Base-by-base conservation (phyloP, 2,888 invertebrate species). In the Drosophila incognita region DNA sequence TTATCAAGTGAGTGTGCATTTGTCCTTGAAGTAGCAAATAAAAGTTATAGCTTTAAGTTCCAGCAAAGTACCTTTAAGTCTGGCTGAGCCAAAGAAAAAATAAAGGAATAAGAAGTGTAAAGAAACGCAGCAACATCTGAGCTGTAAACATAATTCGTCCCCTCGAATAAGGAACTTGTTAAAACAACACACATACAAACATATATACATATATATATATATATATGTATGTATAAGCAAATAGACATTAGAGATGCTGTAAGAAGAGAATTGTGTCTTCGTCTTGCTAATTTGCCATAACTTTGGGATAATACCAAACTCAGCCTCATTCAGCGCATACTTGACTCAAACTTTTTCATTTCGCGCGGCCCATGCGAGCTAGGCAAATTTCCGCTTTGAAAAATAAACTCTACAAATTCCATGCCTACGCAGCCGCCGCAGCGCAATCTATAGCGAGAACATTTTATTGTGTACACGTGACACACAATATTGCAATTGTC, bases 331-430 rank as follows among this genome's bases (percentile, higher is more conserved):
- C 70, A 38, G 38, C 10, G 13, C 51, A 24, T 13, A 52, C 24
- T 49, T 40, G 54, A 31, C 66, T 49, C 46, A 58, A 88, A 79
- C 71, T 76, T 79, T 77, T 77, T 74, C 74, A 77, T 81, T 81
- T 79, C 58, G 53, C 40, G 52, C 69, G 10, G 33, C 56, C 63
- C 70, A 54, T 68, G 68, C 66, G 65, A 53, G 73, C 58, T 58
- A 64, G 61, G 69, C 52, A 75, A 81, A 82, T 84, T 75, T 67
- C 67, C 29, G 81, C 88, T 75, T 82, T 82, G 69, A 79, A 78
- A 76, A 77, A 61, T 70, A 80, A 80, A 73, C 72, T 69, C 56
- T 64, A 71, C 69, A 82, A 82, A 71, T 81, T 82, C n/a, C 42
- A 51, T 66, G 49, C 48, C 59, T 18, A 29, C 51, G 15, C 5